Evolutionary conservation across 2,113 vertebrate species (phyloP), one percentile per base, ranked within the genome.

Genomic region (Anguilla japonica): DNA sequence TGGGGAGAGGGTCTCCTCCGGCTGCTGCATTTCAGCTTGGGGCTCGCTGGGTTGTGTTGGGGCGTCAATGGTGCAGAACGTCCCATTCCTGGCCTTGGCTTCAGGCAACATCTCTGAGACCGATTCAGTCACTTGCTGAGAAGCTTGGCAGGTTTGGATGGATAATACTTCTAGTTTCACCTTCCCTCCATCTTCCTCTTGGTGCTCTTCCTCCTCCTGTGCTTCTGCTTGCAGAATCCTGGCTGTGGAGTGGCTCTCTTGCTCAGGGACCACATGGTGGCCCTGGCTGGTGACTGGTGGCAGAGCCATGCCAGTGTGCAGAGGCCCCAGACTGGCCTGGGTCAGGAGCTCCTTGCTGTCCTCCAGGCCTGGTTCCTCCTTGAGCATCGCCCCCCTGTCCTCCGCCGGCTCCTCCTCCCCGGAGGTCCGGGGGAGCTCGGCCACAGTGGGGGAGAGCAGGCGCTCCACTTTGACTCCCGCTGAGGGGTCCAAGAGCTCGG

Each of bases 391-490:
- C 41, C 86, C 15, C 41, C 86, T 56, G 40, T 94, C 93, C 85
- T 94, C 93, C 91, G 94, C 89, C 0, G 92, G 87, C 88, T 93
- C 93, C 16, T 92, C 90, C 15, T 93, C 92, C 0, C 89, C 89
- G 87, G 85, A 82, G 34, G 92, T 40, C 39, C 79, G 94, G 63
- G 96, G 93, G 0, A 94, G 93, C 83, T 96, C 95, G 0, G 95
- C 88, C 20, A 95, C 92, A 87, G 94, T 93, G 83, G 96, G 96
- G 22, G 96, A 94, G 67, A 95, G 94, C 86, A 96, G 83, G 88
- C 92, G 95, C 85, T 95, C 94, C 50, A 96, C 96, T 56, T 97
- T 98, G 85, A 96, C 91, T 79, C 98, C 96, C 0, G 95, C 90
- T 0, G 96, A 94, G 83, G 95, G 90, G 0, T 95, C 93, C 93